These are phyloP conservation scores for Hylaeus anthracinus DNA, from an alignment of 1,140 invertebrate genomes.

Conservation along the genomic window DNA sequence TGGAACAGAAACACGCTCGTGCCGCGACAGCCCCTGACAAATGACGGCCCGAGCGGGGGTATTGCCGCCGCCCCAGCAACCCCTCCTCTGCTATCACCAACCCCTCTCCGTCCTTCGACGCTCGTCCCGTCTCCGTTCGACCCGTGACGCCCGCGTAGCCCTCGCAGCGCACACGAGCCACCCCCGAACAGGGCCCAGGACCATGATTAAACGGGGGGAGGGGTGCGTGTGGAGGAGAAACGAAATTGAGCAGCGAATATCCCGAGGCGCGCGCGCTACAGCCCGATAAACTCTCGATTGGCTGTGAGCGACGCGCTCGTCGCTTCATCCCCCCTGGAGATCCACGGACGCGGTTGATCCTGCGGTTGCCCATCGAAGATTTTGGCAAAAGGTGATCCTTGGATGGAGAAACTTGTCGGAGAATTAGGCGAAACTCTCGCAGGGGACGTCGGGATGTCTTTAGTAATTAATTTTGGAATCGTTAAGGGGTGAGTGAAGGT, in stretches of 20 bases:
- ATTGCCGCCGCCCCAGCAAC: slow-evolving; percentile 65
- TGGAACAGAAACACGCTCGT: slow-evolving; percentile 80
- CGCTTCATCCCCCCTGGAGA: background rate
- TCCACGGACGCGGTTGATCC: no score
- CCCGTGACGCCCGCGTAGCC: slow-evolving; percentile 41
- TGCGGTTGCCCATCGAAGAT: background rate
- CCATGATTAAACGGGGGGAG: slow-evolving; percentile 77
- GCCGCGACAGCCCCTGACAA: slow-evolving; percentile 81
- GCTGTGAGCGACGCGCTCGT: slow-evolving; percentile 20
- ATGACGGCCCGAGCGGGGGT: slow-evolving; percentile 78
- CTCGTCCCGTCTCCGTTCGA: background rate
- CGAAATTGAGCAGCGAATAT: slow-evolving; percentile 76
- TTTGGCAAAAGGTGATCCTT: background rate
- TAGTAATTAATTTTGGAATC: no score
- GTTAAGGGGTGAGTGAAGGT: no score
- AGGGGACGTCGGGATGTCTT: no score
- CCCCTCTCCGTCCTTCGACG: background rate
- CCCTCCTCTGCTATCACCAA: slow-evolving; percentile 49
- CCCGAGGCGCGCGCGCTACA: slow-evolving; percentile 46
- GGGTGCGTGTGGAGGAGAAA: slow-evolving; percentile 63
- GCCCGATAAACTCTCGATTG: slow-evolving; percentile 65
- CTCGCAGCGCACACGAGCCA: slow-evolving; percentile 53
- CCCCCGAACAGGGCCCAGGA: slow-evolving; percentile 68
- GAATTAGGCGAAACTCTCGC: background rate
- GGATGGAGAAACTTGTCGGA: background rate